phyloP scores from a whole-genome alignment of 2,888 invertebrate species.

The Piscicola geometra region DNA sequence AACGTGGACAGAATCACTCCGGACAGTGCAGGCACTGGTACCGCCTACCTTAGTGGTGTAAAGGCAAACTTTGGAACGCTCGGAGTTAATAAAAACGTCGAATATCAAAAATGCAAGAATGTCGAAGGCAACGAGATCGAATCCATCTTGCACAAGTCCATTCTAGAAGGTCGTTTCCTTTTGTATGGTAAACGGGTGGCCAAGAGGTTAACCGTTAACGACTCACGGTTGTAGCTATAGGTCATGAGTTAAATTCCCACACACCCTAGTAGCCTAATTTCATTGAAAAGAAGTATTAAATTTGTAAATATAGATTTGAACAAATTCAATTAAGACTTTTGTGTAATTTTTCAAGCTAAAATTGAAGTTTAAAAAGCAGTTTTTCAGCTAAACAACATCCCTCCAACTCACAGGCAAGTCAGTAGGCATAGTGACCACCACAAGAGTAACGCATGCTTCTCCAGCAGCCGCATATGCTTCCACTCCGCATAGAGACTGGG shows the following conservation, averaged over 20 bases:
- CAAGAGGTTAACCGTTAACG: too few relatives aligned
- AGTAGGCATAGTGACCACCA: constrained; percentile 52
- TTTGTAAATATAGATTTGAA: neutral
- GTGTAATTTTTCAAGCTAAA: too few relatives aligned
- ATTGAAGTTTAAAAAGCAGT: neutral
- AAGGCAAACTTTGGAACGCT: constrained; percentile 69
- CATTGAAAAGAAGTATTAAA: too few relatives aligned
- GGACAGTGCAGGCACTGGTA: constrained; percentile 82
- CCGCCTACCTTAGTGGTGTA: constrained; percentile 76
- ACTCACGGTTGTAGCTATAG: too few relatives aligned
- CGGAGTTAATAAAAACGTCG: constrained; percentile 57
- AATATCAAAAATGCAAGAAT: neutral
- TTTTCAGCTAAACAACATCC: neutral
- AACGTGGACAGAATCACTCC: constrained; percentile 78
- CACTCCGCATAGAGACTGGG: constrained; percentile 49
- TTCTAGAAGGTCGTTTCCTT: constrained; percentile 13
- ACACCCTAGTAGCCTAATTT: too few relatives aligned
- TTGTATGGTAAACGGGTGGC: too few relatives aligned
- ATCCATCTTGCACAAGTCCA: constrained; percentile 22
- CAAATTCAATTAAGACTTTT: too few relatives aligned
- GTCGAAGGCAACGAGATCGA: constrained; percentile 14
- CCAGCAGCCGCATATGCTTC: constrained; percentile 52
- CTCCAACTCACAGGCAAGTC: constrained; percentile 44
- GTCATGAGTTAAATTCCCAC: too few relatives aligned
- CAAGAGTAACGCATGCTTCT: constrained; percentile 54